Evolutionary conservation across 2,797 vertebrate genomes (phyloP).

Genomic region (Phrynocephalus forsythii): DNA sequence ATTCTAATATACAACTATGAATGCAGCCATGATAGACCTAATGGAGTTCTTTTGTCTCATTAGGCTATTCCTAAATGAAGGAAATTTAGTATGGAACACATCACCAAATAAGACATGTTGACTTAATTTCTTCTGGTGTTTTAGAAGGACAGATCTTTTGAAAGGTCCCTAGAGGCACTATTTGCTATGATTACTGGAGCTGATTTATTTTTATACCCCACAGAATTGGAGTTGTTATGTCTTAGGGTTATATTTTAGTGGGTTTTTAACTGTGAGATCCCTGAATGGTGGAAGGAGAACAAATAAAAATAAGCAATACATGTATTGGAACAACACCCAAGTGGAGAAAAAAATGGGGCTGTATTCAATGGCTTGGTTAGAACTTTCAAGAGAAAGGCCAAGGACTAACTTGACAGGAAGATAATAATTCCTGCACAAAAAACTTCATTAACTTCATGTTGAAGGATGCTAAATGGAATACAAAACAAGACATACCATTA

Average conservation of each 20-base stretch:
- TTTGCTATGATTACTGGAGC: background rate
- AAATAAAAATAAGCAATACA: background rate
- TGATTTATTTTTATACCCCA: background rate
- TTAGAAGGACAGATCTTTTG: background rate
- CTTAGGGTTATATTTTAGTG: background rate
- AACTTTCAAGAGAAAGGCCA: constrained; percentile 1
- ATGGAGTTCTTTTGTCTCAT: background rate
- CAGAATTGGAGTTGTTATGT: background rate
- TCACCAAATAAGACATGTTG: background rate
- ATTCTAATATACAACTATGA: background rate
- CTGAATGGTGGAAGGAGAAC: background rate
- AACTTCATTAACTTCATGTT: constrained; percentile 33
- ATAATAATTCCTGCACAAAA: constrained; percentile 22
- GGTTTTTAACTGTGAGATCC: background rate
- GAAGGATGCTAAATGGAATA: constrained; percentile 36
- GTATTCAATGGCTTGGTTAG: constrained; percentile 5
- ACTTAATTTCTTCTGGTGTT: background rate
- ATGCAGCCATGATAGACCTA: background rate
- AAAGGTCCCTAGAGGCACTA: background rate
- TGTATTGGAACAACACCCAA: background rate
- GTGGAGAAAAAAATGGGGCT: background rate
- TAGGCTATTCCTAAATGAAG: background rate
- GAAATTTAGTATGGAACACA: background rate
- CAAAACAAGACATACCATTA: constrained; percentile 38
- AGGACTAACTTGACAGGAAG: constrained; percentile 29